phyloP scores from a whole-genome alignment of 1,140 invertebrate species.

The Anoplophora glabripennis region DNA sequence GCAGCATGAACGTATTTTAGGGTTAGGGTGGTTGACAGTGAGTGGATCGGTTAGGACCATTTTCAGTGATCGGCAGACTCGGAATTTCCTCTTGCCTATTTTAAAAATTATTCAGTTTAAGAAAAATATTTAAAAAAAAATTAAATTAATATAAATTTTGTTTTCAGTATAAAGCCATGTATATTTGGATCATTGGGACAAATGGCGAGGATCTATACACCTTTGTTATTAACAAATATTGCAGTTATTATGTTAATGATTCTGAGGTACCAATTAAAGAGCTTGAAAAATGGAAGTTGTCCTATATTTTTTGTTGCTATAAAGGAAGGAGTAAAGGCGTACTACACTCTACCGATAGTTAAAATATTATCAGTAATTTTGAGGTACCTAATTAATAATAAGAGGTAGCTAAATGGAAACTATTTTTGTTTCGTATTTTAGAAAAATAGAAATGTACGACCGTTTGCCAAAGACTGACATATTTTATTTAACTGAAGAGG shows the following conservation, averaged over 20 bases:
- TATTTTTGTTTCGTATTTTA: neutral
- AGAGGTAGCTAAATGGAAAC: neutral
- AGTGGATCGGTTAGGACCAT: constrained; percentile 4
- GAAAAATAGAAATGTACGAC: constrained; percentile 5
- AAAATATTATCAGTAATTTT: constrained; percentile 38
- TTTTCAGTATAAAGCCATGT: constrained; percentile 45
- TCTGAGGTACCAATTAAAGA: constrained; percentile 45
- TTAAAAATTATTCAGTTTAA: too few species aligned
- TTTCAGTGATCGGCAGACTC: constrained; percentile 3
- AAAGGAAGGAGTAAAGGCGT: constrained; percentile 48
- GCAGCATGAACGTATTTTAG: too few species aligned
- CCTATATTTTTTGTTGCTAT: constrained; percentile 49
- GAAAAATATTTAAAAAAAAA: too few species aligned
- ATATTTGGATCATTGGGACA: constrained; percentile 44
- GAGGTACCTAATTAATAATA: constrained; percentile 34
- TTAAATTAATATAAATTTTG: constrained; percentile 14
- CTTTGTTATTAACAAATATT: constrained; percentile 48
- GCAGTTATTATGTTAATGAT: constrained; percentile 49
- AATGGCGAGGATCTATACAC: constrained; percentile 47
- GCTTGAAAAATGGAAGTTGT: constrained; percentile 29
- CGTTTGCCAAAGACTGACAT: constrained; percentile 42
- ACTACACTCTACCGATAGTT: constrained; percentile 46
- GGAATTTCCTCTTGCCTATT: too few species aligned
- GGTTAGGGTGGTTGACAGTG: neutral
- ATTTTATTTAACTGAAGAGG: constrained; percentile 36